These are phyloP conservation scores for Collichthys lucidus DNA, from an alignment of 2,113 vertebrate species.

Conservation along the genomic window DNA sequence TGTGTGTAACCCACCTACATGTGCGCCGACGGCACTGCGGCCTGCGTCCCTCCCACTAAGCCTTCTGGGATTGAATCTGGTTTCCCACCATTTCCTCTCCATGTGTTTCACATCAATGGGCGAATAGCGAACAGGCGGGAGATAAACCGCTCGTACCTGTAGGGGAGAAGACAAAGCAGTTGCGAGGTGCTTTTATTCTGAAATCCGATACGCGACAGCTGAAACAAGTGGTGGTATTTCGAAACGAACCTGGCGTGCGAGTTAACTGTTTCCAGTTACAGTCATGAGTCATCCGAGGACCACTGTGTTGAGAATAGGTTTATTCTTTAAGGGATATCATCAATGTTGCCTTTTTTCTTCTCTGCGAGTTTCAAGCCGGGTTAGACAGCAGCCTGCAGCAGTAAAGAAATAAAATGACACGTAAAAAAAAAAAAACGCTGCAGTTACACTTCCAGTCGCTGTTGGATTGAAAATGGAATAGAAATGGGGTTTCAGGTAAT, in stretches of 20 bases:
- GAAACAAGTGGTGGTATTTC: slow-evolving; percentile 43
- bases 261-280: slow-evolving; percentile 42
- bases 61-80: slow-evolving; percentile 63
- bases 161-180: slow-evolving; percentile 24
- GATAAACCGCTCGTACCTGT: slow-evolving; percentile 68
- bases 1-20: slow-evolving; percentile 65
- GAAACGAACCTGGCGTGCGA: slow-evolving; percentile 25
- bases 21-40: slow-evolving; percentile 39
- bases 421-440: slow-evolving; percentile 21
- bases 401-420: slow-evolving; percentile 49
- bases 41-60: slow-evolving; percentile 59
- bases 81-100: slow-evolving; percentile 77
- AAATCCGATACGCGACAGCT: slow-evolving; percentile 12
- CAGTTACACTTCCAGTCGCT: slow-evolving; percentile 36
- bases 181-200: slow-evolving; percentile 38
- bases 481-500: slow-evolving; percentile 60
- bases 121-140: slow-evolving; percentile 46
- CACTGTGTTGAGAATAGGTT: slow-evolving; percentile 27
- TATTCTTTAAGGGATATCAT: slow-evolving; percentile 41
- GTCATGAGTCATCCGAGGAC: slow-evolving; percentile 38
- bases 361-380: neutral
- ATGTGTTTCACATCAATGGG: slow-evolving; percentile 77
- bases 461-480: slow-evolving; percentile 48
- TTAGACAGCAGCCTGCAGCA: slow-evolving; percentile 23
- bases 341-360: neutral